Evolutionary conservation across 2,888 invertebrate species (phyloP).

Genomic region (Eugnorisma glareosa): DNA sequence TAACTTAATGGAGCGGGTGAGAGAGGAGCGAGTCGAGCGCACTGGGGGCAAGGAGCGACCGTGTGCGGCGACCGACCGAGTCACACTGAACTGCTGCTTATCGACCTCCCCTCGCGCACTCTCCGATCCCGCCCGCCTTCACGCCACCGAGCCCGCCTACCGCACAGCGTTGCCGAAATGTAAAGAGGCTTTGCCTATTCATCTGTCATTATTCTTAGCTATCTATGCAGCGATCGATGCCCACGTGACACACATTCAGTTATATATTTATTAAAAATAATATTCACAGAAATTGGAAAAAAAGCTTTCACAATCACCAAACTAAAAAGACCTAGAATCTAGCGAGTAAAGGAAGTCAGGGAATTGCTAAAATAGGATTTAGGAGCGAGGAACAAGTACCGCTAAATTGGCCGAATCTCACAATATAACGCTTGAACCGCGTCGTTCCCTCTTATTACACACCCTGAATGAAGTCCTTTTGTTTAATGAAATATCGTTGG

Average conservation of each 20-base stretch:
- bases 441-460: conserved; percentile 29
- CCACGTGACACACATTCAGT: conserved; percentile 71
- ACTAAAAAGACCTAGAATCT: background rate
- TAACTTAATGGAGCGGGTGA: conserved; percentile 53
- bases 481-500: conserved; percentile 28
- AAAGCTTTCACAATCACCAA: background rate
- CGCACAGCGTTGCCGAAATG: conserved; percentile 86
- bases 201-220: conserved; percentile 82
- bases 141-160: conserved; percentile 80
- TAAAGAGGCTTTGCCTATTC: conserved; percentile 85
- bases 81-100: conserved; percentile 86
- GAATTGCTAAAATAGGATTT: conserved; percentile 28
- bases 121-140: conserved; percentile 72
- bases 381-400: conserved; percentile 35
- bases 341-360: conserved; percentile 5
- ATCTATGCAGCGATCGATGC: conserved; percentile 77
- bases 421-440: conserved; percentile 27
- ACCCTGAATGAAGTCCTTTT: conserved; percentile 26
- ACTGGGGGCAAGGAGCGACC: conserved; percentile 67
- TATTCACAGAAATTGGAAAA: background rate
- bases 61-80: conserved; percentile 72
- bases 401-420: conserved; percentile 51
- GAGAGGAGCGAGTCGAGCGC: conserved; percentile 55
- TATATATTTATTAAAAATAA: background rate
- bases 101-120: conserved; percentile 84